Evolutionary conservation across 2,797 vertebrate genomes (phyloP), one percentile per base, ranked within the genome.

Genomic region (Rhinoraja longicauda): DNA sequence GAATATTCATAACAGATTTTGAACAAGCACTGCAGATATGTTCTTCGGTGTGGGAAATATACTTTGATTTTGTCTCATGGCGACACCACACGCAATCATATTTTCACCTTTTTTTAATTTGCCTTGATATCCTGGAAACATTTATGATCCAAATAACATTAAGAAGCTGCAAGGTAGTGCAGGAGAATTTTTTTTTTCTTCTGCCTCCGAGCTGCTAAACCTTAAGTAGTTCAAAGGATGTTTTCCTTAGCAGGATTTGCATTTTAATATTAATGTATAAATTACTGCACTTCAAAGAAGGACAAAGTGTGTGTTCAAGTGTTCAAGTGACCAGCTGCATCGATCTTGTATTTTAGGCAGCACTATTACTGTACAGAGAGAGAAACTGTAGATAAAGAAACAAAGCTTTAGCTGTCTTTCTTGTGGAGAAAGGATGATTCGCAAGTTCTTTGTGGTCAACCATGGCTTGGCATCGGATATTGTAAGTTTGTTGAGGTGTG

Each of bases 221-320:
- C 32, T 62, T 39, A 91, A 91, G 45, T 91, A 45, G 72, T 75
- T 73, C 90, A 75, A 92, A 92, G 90, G 36, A 92, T 75, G 24
- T 29, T 2, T 72, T 75, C 6, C 24, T 57, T 45, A 8, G 21
- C 8, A 72, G 39, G 64, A 24, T 5, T 45, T 39, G 29, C 39
- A 92, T 92, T 53, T 73, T 92, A 92, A 73, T 92, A 92, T 92
- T 92, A 73, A 92, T 53, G 70, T 53, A 92, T 92, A 75, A 53
- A 92, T 92, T 75, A 92, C 29, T 8, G 70, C 67, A 92, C 70
- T 53, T 92, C 90, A 92, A 92, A 92, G 36, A 53, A 26, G 70
- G 90, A 75, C 29, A 39, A 73, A 72, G 64, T n/a, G 29, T 39
- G 39, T 45, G 67, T 26, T 73, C 70, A 45, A 91, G 39, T 45